Evolutionary conservation across 2,797 vertebrate genomes (phyloP), one percentile per base, ranked within the genome.

Genomic region (Fistularia tabacaria): DNA sequence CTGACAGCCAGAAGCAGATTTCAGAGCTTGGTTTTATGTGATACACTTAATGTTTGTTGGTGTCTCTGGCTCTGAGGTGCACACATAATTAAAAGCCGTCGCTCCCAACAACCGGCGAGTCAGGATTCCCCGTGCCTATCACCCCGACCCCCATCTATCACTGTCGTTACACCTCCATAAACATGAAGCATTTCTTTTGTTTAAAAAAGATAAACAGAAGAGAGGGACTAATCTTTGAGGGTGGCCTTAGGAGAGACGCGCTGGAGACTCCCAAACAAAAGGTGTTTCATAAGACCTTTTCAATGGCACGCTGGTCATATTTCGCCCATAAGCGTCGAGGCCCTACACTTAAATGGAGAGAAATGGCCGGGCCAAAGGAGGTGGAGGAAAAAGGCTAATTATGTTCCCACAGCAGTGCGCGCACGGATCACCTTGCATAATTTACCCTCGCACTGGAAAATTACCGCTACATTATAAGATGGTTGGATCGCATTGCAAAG

Each of bases 371-470:
- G 36, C 14, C 49, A 14, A 61, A 73, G 49, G 13, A 69, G 66
- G 69, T 48, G 40, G 71, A 59, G 13, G 38, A 74, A 52, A n/a
- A 69, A 62, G 65, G 75, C 79, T 78, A 13, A 64, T 74, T 51
- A 54, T 54, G 76, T 82, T 81, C 77, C 77, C 46, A n/a, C 25
- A 56, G 11, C 1, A 15, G 52, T 49, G 10, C 7, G 8, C 3
- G 49, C 12, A 45, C 25, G 43, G 49, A 80, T 82, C 72, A 57
- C 40, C 15, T 80, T 79, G n/a, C 75, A 59, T 9, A 47, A 61
- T 60, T 54, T 25, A 25, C 36, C 10, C 62, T 74, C 63, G 60
- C 64, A 4, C 42, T 54, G 51, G 53, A 60, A 64, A 70, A 63
- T 37, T 55, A 55, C 51, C 11, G 43, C 38, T 25, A 64, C 15